Evolutionary conservation across 2,888 invertebrate species (phyloP).

Genomic region (Carterocephalus palaemon): DNA sequence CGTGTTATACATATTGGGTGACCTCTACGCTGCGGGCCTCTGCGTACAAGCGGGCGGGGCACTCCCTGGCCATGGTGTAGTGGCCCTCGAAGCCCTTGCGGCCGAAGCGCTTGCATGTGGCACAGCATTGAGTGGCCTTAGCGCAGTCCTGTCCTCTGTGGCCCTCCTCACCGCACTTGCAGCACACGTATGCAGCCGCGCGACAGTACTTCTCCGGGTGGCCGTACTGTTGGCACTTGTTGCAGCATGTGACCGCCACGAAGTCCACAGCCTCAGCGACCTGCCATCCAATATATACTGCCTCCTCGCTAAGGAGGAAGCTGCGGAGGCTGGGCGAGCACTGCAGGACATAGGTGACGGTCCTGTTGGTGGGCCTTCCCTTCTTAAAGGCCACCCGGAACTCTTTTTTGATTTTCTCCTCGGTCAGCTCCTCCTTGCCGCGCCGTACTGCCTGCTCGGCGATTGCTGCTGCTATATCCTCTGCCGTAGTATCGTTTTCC

Average conservation of each 20-base stretch:
- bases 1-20: slow-evolving; percentile 6
- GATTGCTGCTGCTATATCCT: background rate
- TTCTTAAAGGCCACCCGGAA: background rate
- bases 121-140: slow-evolving; percentile 9
- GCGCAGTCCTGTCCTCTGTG: slow-evolving; percentile 17
- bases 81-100: background rate
- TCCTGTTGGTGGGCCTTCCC: background rate
- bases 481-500: background rate
- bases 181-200: slow-evolving; percentile 1
- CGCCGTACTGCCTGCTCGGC: background rate
- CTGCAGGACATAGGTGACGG: background rate
- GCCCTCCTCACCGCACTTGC: slow-evolving; percentile 16
- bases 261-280: slow-evolving; percentile 9
- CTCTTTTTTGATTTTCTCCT: background rate
- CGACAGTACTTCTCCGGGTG: slow-evolving; percentile 30
- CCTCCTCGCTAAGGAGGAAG: background rate
- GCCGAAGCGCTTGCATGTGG: slow-evolving; percentile 19
- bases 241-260: slow-evolving; percentile 28
- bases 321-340: background rate
- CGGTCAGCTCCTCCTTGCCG: background rate
- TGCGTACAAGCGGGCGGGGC: slow-evolving; percentile 19
- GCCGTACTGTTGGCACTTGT: slow-evolving; percentile 29
- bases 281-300: background rate
- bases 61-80: background rate
- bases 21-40: background rate